Conservation (phyloP, 2,888 invertebrate species). For the Lysandra bellargus region DNA sequence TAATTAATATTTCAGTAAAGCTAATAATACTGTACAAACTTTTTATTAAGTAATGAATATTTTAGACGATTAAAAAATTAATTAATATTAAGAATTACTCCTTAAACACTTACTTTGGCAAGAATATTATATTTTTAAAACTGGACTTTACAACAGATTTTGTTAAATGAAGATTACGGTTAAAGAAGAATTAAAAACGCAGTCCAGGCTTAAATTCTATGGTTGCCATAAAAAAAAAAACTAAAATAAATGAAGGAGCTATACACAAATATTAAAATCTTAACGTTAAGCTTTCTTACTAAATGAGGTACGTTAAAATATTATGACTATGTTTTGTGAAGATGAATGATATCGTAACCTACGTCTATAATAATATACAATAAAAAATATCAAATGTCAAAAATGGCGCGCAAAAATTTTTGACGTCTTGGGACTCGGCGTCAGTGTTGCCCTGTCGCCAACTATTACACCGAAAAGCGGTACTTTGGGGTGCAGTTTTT, state of each 20-base stretch:
- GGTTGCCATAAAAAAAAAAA: constrained; percentile 23
- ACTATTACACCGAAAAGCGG: neutral
- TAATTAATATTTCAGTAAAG: constrained; percentile 68
- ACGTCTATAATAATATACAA: constrained; percentile 53
- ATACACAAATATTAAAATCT: constrained; percentile 50
- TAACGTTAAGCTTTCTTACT: constrained; percentile 64
- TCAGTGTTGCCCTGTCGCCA: constrained; percentile 38
- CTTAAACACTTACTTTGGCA: constrained; percentile 64
- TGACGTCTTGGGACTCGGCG: constrained; percentile 40
- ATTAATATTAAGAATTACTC: constrained; percentile 31
- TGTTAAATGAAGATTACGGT: neutral
- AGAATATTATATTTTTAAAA: constrained; percentile 48
- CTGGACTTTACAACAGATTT: constrained; percentile 5
- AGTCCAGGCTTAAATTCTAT: constrained; percentile 16
- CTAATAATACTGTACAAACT: constrained; percentile 80
- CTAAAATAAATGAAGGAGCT: constrained; percentile 28
- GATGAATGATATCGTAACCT: constrained; percentile 54
- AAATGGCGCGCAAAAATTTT: constrained; percentile 36
- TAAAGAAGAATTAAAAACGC: neutral
- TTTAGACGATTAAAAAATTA: constrained; percentile 28
- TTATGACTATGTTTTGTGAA: constrained; percentile 69
- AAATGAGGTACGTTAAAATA: constrained; percentile 79
- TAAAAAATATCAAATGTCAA: constrained; percentile 45
- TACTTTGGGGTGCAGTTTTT: neutral
- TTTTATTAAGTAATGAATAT: constrained; percentile 36